These are phyloP conservation scores for Chaenogobius annularis DNA, from an alignment of 2,113 vertebrate genomes.

Conservation along the genomic window DNA sequence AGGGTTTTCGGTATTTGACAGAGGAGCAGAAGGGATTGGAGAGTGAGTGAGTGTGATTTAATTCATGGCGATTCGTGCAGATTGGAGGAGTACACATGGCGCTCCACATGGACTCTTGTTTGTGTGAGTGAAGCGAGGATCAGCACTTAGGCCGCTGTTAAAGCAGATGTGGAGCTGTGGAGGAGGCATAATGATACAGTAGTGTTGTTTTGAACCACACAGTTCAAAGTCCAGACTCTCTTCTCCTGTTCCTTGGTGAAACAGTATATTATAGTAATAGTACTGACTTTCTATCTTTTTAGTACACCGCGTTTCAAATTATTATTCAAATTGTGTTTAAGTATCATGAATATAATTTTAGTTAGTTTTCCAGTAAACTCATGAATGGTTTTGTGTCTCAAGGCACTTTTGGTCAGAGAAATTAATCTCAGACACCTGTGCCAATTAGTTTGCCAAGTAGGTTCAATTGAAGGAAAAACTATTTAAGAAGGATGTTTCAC, in stretches of 20 bases:
- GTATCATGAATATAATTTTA: too few species aligned
- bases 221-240: background rate
- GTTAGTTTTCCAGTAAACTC: too few species aligned
- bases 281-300: background rate
- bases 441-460: too few species aligned
- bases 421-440: too few species aligned
- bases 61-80: background rate
- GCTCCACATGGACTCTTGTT: background rate
- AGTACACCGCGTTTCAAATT: too few species aligned
- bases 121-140: background rate
- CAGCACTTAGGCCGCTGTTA: background rate
- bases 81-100: background rate
- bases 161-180: conserved; percentile 22
- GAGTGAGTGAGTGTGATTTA: background rate
- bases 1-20: background rate
- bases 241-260: background rate
- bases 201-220: background rate
- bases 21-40: background rate
- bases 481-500: too few species aligned
- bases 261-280: background rate
- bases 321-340: too few species aligned
- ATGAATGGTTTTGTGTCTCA: too few species aligned
- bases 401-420: too few species aligned
- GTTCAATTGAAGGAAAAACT: too few species aligned
- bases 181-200: background rate